Evolutionary conservation across 2,113 vertebrate species (phyloP), one percentile per base, ranked within the genome.

Genomic region (Eonycteris spelaea): DNA sequence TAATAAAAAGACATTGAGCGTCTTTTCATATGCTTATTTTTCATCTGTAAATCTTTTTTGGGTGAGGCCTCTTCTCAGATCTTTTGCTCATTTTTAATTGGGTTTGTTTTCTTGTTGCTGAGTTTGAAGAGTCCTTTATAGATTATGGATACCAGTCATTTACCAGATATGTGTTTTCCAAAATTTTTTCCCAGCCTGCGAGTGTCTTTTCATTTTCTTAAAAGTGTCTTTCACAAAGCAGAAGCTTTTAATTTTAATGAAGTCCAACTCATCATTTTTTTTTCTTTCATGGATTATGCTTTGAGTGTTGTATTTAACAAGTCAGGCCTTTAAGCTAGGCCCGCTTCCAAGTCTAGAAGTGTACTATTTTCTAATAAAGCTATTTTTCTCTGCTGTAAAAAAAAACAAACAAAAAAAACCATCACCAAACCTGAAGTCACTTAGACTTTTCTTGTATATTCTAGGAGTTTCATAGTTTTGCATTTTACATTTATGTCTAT

Each of bases 161-260:
- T 95, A 67, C 38, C 35, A 57, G 57, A 38, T 48, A 74, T 15
- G 26, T 79, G 30, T 53, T 91, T 78, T 85, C 71, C 28, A 86
- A 86, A 73, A 73, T 74, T 86, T 95, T 86, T 57, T 92, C 65
- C n/a, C 28, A 48, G 28, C n/a, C 35, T 73, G 10, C 51, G 24
- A 43, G 10, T 91, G 53, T 91, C 43, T 74, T 68, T 80, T 86
- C 19, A 48, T 80, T 95, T 63, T 79, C 28, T 79, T 79, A 83
- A 90, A 18, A 73, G 22, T 86, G 63, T 43, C 33, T 79, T 91
- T 91, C 83, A 91, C 65, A 86, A 95, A 80, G 83, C 19, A 80
- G 35, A 65, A n/a, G n/a, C n/a, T n/a, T n/a, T n/a, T n/a, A n/a
- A n/a, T n/a, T n/a, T n/a, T n/a, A n/a, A n/a, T n/a, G n/a, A n/a